Evolutionary conservation across 2,888 invertebrate species (phyloP), one percentile per base, ranked within the genome.

Genomic region (Drosophila crucigera): DNA sequence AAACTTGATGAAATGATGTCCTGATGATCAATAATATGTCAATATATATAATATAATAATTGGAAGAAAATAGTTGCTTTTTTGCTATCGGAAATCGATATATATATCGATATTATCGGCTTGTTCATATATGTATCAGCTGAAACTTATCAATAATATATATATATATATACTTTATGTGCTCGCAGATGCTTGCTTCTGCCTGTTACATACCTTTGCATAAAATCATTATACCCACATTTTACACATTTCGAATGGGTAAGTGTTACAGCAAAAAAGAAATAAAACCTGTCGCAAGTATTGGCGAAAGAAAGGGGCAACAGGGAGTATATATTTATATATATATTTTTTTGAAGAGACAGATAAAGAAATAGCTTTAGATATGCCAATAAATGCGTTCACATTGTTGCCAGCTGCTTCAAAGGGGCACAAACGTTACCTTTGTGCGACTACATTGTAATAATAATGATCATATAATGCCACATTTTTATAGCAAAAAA

Each of bases 371-470:
- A 68, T 39, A 49, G 39, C 39, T n/a, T 25, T 49, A 61, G 35
- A 41, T 73, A 71, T 72, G 68, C 60, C 71, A 71, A 82, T 83
- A 85, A 85, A 88, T 56, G 76, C 65, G 73, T 50, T 70, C 64
- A 79, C 80, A 80, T 84, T 83, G 82, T 87, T 73, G 87, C 62
- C 72, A 60, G 14, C 25, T 50, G 50, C 65, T 75, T 67, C 63
- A 76, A 58, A 76, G 62, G 59, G 43, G 47, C 43, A 54, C 31
- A 63, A 53, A 72, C 49, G 61, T 22, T 52, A 39, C 16, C 47
- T 55, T 49, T 58, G 67, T 59, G 56, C 67, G 30, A 61, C 54
- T 41, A 68, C 68, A 68, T 66, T 77, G 78, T 78, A 80, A 77
- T 69, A 81, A 77, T 61, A 66, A 75, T 59, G 68, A 73, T 61